Base-by-base conservation (phyloP, 1,140 invertebrate genomes). In the Stenopsyche tienmushanensis region DNA sequence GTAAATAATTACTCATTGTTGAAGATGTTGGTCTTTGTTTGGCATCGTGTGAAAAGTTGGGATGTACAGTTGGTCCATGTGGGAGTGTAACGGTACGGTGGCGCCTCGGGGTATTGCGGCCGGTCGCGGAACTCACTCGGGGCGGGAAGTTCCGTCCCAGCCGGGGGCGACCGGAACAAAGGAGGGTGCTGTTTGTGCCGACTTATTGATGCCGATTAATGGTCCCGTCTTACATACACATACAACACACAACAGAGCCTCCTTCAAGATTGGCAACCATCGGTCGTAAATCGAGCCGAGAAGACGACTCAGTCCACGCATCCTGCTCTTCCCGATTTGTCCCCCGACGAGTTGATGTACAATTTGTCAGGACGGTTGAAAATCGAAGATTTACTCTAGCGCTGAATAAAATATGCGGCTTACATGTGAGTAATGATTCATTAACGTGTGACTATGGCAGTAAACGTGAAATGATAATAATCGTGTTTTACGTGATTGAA, bases 141-240 rank as follows among this genome's bases (percentile, higher is more conserved):
- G 52, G 52, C 20, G 52, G 52, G 10, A 23, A 42, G 20, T 34
- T 55, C 52, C n/a, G 24, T 55, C 29, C 52, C 26, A 17, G 47
- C 13, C 21, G 29, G 24, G 52, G 52, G 54, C 34, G 42, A 60
- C 57, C 41, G 23, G 15, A 57, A 39, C 57, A 60, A 47, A 42
- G 13, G 29, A 53, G 53, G 53, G 15, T 26, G 20, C 24, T 60
- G 57, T 54, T 54, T 54, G 52, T 54, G 52, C 18, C 23, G 57
- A 60, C 57, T 60, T 60, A 60, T 60, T 44, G 41, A 60, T 60
- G 42, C 57, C 57, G 42, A 60, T 60, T 60, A 60, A 60, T 60
- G 44, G 26, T 54, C 13, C 9, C 52, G 15, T 50, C 20, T 20
- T 21, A 58, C 17, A 58, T 42, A 58, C 55, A 26, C 34, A 44